These are phyloP conservation scores for Drosophila kokeensis DNA, from an alignment of 2,888 invertebrate genomes.

Conservation along the genomic window DNA sequence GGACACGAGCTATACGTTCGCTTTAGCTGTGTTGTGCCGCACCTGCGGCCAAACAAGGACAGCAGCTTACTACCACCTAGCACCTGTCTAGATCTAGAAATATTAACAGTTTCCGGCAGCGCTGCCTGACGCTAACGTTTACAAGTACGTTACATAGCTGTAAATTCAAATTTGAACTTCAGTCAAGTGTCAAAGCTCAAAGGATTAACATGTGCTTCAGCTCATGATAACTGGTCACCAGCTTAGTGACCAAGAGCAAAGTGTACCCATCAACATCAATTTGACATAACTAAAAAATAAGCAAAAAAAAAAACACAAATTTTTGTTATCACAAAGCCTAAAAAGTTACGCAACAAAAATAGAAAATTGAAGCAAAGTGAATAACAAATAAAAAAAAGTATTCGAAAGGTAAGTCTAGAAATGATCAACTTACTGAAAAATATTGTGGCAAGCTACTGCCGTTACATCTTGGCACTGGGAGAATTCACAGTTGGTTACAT, in stretches of 20 bases:
- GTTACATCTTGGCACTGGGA: conserved; percentile 85
- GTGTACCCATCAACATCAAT: conserved; percentile 11
- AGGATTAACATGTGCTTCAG: conserved; percentile 84
- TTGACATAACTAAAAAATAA: neutral
- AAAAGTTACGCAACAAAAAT: neutral
- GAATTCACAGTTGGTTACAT: conserved; percentile 85
- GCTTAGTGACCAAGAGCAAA: conserved; percentile 8
- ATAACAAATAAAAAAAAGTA: neutral
- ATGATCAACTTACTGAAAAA: conserved; percentile 2
- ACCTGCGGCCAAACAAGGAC: conserved; percentile 67
- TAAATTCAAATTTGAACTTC: conserved; percentile 82
- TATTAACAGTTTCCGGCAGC: conserved; percentile 70
- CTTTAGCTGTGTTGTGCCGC: conserved; percentile 22
- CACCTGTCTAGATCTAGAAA: conserved; percentile 76
- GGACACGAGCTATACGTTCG: conserved; percentile 17
- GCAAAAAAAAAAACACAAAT: neutral
- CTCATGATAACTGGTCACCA: conserved; percentile 36
- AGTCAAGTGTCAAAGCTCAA: conserved; percentile 84
- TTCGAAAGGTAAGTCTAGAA: conserved; percentile 14
- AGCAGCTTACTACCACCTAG: conserved; percentile 50
- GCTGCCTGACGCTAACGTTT: conserved; percentile 40
- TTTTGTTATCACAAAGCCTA: neutral
- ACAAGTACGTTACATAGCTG: conserved; percentile 69
- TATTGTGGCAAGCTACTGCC: conserved; percentile 34
- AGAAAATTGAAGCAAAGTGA: neutral